Conservation (phyloP, 2,888 invertebrate species). For the Philhelius pedissequus region DNA sequence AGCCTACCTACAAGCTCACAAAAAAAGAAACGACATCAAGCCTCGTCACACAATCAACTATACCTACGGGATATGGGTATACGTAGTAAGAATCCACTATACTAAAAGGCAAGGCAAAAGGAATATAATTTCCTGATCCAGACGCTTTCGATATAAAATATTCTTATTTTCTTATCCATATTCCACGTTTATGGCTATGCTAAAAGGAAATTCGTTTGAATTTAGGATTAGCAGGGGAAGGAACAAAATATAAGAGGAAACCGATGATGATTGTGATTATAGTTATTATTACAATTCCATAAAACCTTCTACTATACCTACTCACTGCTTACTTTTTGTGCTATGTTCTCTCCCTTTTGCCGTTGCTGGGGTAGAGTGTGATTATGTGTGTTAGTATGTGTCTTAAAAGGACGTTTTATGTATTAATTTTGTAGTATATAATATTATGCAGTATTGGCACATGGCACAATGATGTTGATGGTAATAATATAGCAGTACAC, state of each 20-base stretch:
- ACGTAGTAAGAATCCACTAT: neutral
- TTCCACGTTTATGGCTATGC: slow-evolving; percentile 64
- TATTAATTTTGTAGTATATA: slow-evolving; percentile 21
- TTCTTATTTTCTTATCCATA: slow-evolving; percentile 65
- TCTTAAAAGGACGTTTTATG: slow-evolving; percentile 49
- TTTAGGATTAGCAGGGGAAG: slow-evolving; percentile 66
- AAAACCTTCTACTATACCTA: slow-evolving; percentile 64
- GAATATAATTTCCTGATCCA: slow-evolving; percentile 43
- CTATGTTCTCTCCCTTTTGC: slow-evolving; percentile 4
- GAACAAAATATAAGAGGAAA: slow-evolving; percentile 65
- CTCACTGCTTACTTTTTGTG: slow-evolving; percentile 52
- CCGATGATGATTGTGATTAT: slow-evolving; percentile 68
- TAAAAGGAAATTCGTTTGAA: slow-evolving; percentile 68
- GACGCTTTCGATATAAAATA: slow-evolving; percentile 60
- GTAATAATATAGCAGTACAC: slow-evolving; percentile 15
- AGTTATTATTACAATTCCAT: slow-evolving; percentile 69
- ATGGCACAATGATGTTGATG: slow-evolving; percentile 17
- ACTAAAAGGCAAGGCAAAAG: slow-evolving; percentile 2
- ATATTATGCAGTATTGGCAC: slow-evolving; percentile 23
- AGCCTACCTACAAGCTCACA: neutral
- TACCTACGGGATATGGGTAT: no score
- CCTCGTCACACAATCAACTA: neutral
- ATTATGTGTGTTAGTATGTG: slow-evolving; percentile 28
- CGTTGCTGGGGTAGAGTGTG: neutral
- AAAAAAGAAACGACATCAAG: neutral